Conservation (phyloP, 2,888 invertebrate species). For the Aspidapion aeneum region DNA sequence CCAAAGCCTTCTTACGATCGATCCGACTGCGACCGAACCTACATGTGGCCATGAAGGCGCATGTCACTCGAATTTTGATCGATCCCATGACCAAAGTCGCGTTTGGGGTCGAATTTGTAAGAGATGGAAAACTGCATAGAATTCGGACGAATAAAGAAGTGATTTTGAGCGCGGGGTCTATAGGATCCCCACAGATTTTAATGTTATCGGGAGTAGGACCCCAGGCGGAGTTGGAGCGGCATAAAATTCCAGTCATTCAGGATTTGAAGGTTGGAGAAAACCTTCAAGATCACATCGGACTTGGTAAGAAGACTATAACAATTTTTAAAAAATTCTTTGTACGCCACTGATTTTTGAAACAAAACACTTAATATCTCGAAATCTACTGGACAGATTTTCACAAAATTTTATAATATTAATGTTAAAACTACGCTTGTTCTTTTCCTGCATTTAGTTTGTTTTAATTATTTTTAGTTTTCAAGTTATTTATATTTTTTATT, state of each 20-base stretch:
- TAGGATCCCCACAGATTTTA: constrained; percentile 90
- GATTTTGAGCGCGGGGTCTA: constrained; percentile 84
- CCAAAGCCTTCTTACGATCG: constrained; percentile 83
- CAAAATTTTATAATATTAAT: no score
- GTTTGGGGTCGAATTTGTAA: constrained; percentile 77
- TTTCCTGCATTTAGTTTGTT: no score
- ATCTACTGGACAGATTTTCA: no score
- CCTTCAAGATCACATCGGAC: constrained; percentile 84
- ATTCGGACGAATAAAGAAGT: constrained; percentile 80
- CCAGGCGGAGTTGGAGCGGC: constrained; percentile 64
- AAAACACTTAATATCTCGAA: no score
- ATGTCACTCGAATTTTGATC: constrained; percentile 72
- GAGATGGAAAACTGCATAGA: constrained; percentile 67
- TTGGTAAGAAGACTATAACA: no score
- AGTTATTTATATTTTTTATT: no score
- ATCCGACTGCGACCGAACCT: constrained; percentile 76
- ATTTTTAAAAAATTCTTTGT: no score
- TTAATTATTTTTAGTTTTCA: no score
- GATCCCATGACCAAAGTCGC: constrained; percentile 72
- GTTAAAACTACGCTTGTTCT: no score
- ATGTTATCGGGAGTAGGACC: constrained; percentile 92
- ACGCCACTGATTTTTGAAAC: no score
- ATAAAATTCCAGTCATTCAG: constrained; percentile 74
- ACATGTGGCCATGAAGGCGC: constrained; percentile 79
- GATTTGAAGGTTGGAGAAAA: constrained; percentile 82